phyloP scores from a whole-genome alignment of 30 jellyfish, hydroid and myxozoan genomes.

The Aurelia sp. region DNA sequence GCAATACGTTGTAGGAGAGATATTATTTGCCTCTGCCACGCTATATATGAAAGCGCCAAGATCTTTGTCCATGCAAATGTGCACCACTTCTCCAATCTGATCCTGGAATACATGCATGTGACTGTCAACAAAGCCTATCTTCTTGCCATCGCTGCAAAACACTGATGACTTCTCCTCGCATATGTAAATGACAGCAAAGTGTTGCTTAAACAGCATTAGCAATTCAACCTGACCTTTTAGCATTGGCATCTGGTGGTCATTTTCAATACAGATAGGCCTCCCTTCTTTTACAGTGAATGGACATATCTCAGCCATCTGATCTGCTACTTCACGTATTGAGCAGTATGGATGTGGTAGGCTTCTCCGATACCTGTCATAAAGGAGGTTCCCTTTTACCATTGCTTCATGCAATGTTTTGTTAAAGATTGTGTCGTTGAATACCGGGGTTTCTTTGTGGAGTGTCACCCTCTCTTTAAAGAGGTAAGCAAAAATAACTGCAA shows the following conservation, averaged over 20 bases:
- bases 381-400: neutral
- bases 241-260: slow-evolving; percentile 1
- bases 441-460: neutral
- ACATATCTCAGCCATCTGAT: neutral
- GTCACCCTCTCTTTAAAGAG: neutral
- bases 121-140: no score
- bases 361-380: neutral
- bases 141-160: no score
- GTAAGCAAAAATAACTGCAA: slow-evolving; percentile 1
- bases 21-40: no score
- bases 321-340: slow-evolving; percentile 1
- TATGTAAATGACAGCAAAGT: neutral
- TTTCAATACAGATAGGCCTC: neutral
- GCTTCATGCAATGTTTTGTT: neutral
- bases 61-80: no score
- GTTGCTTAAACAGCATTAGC: neutral
- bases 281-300: neutral
- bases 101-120: no score
- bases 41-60: no score
- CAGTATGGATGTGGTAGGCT: slow-evolving; percentile 8
- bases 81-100: no score
- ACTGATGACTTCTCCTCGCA: no score
- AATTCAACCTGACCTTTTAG: neutral
- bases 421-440: neutral
- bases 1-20: no score